Evolutionary conservation across 2,888 invertebrate species (phyloP).

Genomic region (Tortrix viridana): DNA sequence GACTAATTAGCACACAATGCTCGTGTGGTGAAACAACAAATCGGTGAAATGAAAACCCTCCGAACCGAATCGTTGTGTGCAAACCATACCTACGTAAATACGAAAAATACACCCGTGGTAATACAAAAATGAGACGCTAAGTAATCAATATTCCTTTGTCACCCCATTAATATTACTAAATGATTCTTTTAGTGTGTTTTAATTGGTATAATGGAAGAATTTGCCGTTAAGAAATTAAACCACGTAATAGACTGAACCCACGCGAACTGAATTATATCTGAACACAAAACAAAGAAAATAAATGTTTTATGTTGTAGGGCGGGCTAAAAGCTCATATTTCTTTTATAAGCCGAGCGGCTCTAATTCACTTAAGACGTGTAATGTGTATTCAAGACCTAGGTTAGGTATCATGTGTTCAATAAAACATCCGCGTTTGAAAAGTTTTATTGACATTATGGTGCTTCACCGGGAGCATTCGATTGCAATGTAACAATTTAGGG

Average conservation of each 20-base stretch:
- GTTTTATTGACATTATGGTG: too few relatives aligned
- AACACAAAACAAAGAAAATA: conserved; percentile 26
- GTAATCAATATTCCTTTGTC: not conserved
- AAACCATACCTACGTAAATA: too few relatives aligned
- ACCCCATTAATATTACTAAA: not conserved
- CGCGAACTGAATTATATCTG: conserved; percentile 19
- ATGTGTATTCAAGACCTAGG: not conserved
- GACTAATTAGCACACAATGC: too few relatives aligned
- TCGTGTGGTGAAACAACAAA: too few relatives aligned
- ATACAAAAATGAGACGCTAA: too few relatives aligned
- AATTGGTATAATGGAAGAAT: conserved; percentile 25
- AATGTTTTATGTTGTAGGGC: conserved; percentile 30
- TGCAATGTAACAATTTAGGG: too few relatives aligned
- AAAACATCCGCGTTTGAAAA: too few relatives aligned
- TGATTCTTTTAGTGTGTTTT: not conserved
- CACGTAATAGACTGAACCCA: conserved; percentile 27
- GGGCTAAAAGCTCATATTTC: conserved; percentile 28
- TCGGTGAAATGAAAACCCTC: too few relatives aligned
- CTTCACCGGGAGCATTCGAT: too few relatives aligned
- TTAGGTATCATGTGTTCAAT: too few relatives aligned
- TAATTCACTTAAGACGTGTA: conserved; percentile 6
- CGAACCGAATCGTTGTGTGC: too few relatives aligned
- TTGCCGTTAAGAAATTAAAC: conserved; percentile 18
- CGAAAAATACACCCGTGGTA: too few relatives aligned
- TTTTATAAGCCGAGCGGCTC: conserved; percentile 22